phyloP scores from a whole-genome alignment of 2,113 vertebrate genomes.

The Pomatostomus ruficeps region DNA sequence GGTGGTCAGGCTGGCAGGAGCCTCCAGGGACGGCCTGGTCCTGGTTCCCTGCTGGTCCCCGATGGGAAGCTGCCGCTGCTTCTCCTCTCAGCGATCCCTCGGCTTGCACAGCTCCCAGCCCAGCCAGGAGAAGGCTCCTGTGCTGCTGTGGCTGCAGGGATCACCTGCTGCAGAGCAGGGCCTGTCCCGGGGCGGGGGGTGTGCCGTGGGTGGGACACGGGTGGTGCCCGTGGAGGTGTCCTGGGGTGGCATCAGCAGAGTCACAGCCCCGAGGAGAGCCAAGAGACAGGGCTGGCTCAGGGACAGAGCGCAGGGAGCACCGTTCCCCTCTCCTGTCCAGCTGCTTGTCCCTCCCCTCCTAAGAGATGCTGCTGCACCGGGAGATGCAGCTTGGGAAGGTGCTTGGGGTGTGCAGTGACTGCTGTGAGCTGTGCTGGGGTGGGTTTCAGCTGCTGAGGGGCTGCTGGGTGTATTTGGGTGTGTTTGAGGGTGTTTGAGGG shows the following conservation, averaged over 20 bases:
- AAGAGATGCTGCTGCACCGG: background rate
- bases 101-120: background rate
- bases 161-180: background rate
- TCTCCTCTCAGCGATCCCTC: background rate
- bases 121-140: background rate
- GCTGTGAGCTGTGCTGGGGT: background rate
- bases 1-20: background rate
- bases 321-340: background rate
- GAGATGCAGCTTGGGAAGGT: background rate
- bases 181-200: rapidly evolving
- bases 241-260: background rate
- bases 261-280: rapidly evolving
- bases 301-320: background rate
- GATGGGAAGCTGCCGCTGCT: background rate
- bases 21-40: background rate
- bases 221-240: background rate
- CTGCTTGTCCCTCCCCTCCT: background rate
- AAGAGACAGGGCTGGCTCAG: background rate
- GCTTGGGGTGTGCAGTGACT: background rate
- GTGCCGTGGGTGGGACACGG: background rate
- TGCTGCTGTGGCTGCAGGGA: background rate
- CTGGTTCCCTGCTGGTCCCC: background rate
- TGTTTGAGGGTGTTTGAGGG: background rate
- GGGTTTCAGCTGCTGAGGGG: background rate
- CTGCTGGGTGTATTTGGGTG: background rate